Evolutionary conservation across 2,113 vertebrate species (phyloP), one percentile per base, ranked within the genome.

Genomic region (Megaptera novaeangliae): DNA sequence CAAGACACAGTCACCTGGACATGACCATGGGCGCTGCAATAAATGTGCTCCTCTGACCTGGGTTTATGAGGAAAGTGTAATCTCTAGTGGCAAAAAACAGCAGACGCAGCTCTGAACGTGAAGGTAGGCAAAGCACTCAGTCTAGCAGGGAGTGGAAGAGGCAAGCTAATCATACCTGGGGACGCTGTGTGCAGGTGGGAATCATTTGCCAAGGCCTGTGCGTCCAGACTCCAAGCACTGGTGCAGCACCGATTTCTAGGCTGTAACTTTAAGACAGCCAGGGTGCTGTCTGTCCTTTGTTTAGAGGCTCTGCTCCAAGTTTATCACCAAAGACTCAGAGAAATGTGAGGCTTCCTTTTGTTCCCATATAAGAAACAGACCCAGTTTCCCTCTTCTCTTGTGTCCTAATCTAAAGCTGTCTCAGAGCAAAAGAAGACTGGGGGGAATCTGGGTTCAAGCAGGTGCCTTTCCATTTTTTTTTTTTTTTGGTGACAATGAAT

Each of bases 1-100:
- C 57, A 29, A 64, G 52, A 17, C 17, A 17, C 3, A 52, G 52
- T 52, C 57, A 36, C 21, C 17, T 0, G 23, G 55, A 52, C 25
- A 2, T 8, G 7, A 36, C 11, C 2, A 5, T 0, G 13, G 8
- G 6, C 2, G 11, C 11, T 8, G 34, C 29, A 71, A 6, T 3
- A 2, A 31, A 7, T 6, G 2, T 29, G n/a, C 44, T 66, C 31
- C 41, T 66, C 41, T 36, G 29, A 5, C 21, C 52, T 41, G n/a
- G 74, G 49, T 13, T 52, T n/a, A 68, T 8, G 36, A 4, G 68
- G 18, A 31, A 61, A 88, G 12, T 39, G 46, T 55, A 4, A 15
- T 55, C 29, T 80, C 25, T 44, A 84, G 36, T 4, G 90, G 68
- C 68, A 41, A 88, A 88, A 82, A 46, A 20, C 57, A 63, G 29